Evolutionary conservation across 2,113 vertebrate species (phyloP).

Genomic region (Phodopus roborovskii): DNA sequence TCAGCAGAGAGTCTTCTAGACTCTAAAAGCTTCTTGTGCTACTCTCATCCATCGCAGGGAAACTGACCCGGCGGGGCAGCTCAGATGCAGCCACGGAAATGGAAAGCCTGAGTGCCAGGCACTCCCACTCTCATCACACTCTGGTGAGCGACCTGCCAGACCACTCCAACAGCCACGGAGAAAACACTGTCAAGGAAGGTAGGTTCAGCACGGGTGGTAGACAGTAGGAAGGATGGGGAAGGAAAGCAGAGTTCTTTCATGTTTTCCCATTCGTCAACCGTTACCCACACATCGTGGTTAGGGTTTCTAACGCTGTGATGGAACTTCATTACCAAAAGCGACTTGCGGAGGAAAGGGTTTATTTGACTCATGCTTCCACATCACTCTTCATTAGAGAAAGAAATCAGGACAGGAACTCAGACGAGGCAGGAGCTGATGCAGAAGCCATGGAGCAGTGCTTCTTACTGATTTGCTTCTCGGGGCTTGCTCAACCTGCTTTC

Average conservation of each 20-base stretch:
- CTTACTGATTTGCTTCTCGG: background rate
- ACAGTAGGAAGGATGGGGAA: background rate
- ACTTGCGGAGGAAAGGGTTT: background rate
- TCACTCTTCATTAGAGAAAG: background rate
- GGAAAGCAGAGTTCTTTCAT: background rate
- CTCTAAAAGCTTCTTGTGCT: background rate
- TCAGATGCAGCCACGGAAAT: constrained; percentile 95
- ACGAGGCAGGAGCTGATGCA: background rate
- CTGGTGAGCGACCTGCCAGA: constrained; percentile 94
- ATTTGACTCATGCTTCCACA: background rate
- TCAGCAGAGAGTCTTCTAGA: background rate
- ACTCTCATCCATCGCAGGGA: constrained; percentile 86
- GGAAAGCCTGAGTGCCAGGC: constrained; percentile 94
- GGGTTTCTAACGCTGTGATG: background rate
- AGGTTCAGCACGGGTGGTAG: constrained; percentile 22
- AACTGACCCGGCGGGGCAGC: constrained; percentile 95
- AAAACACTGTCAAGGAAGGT: constrained; percentile 96
- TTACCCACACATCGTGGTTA: background rate
- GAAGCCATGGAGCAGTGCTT: background rate
- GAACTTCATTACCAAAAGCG: background rate
- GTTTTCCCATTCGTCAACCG: background rate
- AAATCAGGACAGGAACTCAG: background rate
- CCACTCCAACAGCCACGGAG: constrained; percentile 97
- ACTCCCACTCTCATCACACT: constrained; percentile 96
- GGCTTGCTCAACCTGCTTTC: background rate